Percentiles rank a stretch among this genome's conserved stretches.
Evolutionary conservation across 1,140 invertebrate genomes (phyloP).

Genomic region (Bradynema listronoti): DNA sequence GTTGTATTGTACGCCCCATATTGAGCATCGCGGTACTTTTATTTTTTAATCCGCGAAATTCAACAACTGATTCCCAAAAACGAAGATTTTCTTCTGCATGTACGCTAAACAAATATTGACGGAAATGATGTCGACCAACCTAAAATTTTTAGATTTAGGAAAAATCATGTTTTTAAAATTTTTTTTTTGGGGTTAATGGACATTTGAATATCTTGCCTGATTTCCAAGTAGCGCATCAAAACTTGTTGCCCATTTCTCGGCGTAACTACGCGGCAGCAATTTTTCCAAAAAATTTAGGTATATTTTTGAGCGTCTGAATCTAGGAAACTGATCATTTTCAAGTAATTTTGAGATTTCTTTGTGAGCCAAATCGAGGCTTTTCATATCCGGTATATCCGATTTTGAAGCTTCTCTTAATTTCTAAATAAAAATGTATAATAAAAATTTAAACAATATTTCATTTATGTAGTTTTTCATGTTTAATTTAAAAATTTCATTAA

Average conservation of each 20-base stretch:
- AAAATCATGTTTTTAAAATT: neutral
- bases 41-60: constrained; percentile 42
- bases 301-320: constrained; percentile 48
- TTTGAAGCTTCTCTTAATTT: constrained; percentile 27
- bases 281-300: constrained; percentile 47
- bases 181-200: neutral
- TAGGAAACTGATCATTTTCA: constrained; percentile 43
- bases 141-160: constrained; percentile 9
- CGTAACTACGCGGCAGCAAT: constrained; percentile 46
- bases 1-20: constrained; percentile 49
- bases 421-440: constrained; percentile 1
- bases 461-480: neutral
- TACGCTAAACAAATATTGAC: constrained; percentile 50
- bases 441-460: neutral
- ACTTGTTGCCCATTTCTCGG: constrained; percentile 48
- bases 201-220: constrained; percentile 34
- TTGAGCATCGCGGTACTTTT: constrained; percentile 53
- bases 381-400: constrained; percentile 20
- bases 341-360: constrained; percentile 52
- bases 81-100: constrained; percentile 56
- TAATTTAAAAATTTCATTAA: too few species aligned
- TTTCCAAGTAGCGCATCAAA: constrained; percentile 56
- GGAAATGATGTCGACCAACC: constrained; percentile 57
- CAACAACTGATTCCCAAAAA: constrained; percentile 54
- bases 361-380: constrained; percentile 42